phyloP scores from a whole-genome alignment of 1,140 invertebrate species.

The Eupeodes corollae region DNA sequence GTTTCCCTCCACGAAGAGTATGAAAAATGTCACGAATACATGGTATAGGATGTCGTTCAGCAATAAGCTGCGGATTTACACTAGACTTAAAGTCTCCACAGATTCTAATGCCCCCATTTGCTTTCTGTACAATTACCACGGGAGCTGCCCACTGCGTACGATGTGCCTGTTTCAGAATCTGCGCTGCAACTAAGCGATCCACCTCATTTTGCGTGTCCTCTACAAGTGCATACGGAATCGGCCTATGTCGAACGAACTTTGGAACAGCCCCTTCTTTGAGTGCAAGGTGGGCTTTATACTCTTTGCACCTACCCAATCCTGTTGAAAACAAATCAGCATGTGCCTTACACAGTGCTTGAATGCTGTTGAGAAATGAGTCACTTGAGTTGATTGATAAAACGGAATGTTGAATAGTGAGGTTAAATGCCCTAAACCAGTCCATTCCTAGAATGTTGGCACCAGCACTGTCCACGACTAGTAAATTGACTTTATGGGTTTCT shows the following conservation, averaged over 20 bases:
- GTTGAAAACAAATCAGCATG: no score
- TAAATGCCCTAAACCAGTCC: no score
- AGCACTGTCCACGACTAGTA: no score
- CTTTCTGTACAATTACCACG: no score
- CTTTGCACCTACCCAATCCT: conserved; percentile 3
- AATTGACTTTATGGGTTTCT: no score
- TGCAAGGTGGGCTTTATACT: neutral
- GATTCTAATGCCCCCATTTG: conserved; percentile 31
- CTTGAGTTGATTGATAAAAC: no score
- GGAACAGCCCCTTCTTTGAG: conserved; percentile 1
- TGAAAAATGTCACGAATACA: conserved; percentile 18
- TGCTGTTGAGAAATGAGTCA: no score
- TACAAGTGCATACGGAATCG: neutral
- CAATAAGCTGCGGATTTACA: conserved; percentile 3
- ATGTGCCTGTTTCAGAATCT: conserved; percentile 13
- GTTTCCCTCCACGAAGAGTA: conserved; percentile 9
- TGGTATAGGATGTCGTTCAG: conserved; percentile 17
- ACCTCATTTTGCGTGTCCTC: conserved; percentile 25
- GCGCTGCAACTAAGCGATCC: conserved; percentile 25
- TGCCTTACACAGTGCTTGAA: no score
- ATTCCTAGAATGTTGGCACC: no score
- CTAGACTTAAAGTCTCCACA: no score
- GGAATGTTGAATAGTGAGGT: no score
- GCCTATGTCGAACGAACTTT: conserved; percentile 2
- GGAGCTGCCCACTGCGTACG: conserved; percentile 37